phyloP scores from a whole-genome alignment of 1,140 invertebrate species.

The Leptinotarsa texana region DNA sequence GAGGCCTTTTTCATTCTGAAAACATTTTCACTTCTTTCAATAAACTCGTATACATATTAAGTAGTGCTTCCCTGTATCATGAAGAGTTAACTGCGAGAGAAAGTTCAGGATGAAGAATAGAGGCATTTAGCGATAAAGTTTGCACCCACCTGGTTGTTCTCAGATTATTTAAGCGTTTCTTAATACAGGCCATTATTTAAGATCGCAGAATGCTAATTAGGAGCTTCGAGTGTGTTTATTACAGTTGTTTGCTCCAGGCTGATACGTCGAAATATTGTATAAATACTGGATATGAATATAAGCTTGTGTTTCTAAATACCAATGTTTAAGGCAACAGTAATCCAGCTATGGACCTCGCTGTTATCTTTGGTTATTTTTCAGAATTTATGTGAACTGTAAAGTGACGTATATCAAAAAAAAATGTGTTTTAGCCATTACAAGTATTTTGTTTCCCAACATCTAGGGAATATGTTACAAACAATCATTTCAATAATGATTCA shows the following conservation, averaged over 20 bases:
- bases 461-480: too few relatives aligned
- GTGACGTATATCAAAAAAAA: too few relatives aligned
- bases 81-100: conserved; percentile 22
- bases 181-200: conserved; percentile 56
- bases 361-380: too few relatives aligned
- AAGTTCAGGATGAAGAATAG: conserved; percentile 50
- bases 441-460: too few relatives aligned
- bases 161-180: conserved; percentile 56
- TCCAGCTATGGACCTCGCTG: too few relatives aligned
- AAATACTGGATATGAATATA: conserved; percentile 6
- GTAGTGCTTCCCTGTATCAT: conserved; percentile 10
- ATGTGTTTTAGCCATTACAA: too few relatives aligned
- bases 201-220: conserved; percentile 54
- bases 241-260: conserved; percentile 13
- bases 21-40: too few relatives aligned
- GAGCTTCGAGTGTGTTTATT: conserved; percentile 37
- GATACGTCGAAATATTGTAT: conserved; percentile 16
- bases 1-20: too few relatives aligned
- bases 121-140: conserved; percentile 54
- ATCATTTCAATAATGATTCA: too few relatives aligned
- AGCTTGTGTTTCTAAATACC: neutral
- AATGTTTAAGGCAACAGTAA: too few relatives aligned
- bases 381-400: too few relatives aligned
- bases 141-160: conserved; percentile 54
- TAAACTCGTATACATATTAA: neutral